Conservation (phyloP, 2,113 vertebrate genomes). For the Micromys minutus region DNA sequence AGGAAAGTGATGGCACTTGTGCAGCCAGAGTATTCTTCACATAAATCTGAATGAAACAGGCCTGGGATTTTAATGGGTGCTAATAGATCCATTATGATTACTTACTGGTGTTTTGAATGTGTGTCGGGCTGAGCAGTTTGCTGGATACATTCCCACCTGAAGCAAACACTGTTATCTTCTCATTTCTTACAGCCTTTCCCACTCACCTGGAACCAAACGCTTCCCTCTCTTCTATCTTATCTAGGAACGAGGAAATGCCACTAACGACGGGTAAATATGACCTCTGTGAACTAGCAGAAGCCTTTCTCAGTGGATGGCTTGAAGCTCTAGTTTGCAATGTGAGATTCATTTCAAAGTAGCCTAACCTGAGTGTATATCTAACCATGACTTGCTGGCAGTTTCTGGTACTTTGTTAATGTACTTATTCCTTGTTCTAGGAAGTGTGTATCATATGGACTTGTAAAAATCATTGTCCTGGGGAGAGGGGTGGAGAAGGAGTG, state of each 20-base stretch:
- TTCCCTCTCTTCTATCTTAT: conserved; percentile 89
- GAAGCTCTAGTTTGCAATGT: conserved; percentile 83
- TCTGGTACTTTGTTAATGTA: conserved; percentile 16
- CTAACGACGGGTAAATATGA: conserved; percentile 89
- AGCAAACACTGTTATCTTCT: conserved; percentile 86
- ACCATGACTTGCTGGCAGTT: conserved; percentile 6
- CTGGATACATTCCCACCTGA: conserved; percentile 83
- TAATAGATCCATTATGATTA: conserved; percentile 26
- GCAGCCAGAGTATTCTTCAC: conserved; percentile 58
- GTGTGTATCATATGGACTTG: conserved; percentile 11
- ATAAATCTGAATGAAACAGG: conserved; percentile 55
- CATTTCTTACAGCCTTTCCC: conserved; percentile 83
- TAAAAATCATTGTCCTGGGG: background rate
- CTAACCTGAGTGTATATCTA: conserved; percentile 37
- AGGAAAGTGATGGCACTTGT: conserved; percentile 9
- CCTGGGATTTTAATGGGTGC: conserved; percentile 27
- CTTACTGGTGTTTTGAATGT: conserved; percentile 66
- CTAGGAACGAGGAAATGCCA: conserved; percentile 89
- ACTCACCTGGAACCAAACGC: conserved; percentile 89
- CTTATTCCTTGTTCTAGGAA: conserved; percentile 17
- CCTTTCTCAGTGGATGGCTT: conserved; percentile 78
- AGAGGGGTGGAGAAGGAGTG: too few species aligned
- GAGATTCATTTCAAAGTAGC: conserved; percentile 76
- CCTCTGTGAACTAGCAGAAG: conserved; percentile 86
- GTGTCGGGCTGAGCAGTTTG: conserved; percentile 57